These are phyloP conservation scores for Zosterops borbonicus DNA, from an alignment of 2,113 vertebrate species.

Conservation along the genomic window DNA sequence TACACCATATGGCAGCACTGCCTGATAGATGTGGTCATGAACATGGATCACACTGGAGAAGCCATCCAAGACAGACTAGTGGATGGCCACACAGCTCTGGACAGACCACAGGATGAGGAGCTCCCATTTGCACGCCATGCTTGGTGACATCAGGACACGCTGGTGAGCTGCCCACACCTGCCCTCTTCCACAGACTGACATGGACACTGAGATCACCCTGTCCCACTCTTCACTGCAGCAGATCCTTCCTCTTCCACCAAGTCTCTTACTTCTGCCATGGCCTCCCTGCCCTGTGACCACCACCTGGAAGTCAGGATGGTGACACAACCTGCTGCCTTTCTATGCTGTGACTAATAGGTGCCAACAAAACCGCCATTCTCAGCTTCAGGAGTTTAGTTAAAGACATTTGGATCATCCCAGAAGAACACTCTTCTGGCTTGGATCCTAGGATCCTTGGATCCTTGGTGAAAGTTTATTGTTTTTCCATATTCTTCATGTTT, in stretches of 20 bases:
- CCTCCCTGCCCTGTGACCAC: not conserved
- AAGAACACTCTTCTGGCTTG: not conserved
- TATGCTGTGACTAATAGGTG: not conserved
- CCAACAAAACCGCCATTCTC: not conserved
- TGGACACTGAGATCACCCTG: not conserved
- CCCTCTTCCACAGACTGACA: not conserved
- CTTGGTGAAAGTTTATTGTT: not conserved
- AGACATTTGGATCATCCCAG: not conserved
- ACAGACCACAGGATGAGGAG: not conserved
- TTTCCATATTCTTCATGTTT: not conserved
- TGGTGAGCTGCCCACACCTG: accelerated
- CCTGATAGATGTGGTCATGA: not conserved
- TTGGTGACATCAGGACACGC: accelerated
- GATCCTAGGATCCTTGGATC: not conserved
- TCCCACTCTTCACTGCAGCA: not conserved
- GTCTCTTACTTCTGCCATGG: accelerated
- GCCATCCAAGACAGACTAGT: not conserved
- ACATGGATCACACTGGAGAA: not conserved
- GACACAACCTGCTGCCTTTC: not conserved
- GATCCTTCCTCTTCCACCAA: not conserved
- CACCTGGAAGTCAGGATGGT: not conserved
- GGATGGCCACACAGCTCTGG: not conserved
- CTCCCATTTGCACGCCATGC: accelerated
- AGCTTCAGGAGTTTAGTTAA: not conserved
- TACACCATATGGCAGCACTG: not conserved